Evolutionary conservation across 2,888 invertebrate genomes (phyloP), one percentile per base, ranked within the genome.

Genomic region (Brassicogethes aeneus): DNA sequence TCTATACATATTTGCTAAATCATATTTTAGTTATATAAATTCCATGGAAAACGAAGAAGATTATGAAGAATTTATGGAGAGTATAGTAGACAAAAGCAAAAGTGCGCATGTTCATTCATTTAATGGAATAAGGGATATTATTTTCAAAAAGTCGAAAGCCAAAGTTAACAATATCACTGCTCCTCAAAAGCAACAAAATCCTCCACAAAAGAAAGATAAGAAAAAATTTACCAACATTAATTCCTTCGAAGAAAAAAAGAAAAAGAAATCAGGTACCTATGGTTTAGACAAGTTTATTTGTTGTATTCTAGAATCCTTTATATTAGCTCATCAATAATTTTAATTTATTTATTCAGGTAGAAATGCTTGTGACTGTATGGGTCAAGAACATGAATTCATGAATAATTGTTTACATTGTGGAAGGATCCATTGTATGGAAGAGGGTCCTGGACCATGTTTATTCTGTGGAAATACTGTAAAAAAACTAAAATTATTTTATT

Each of bases 401-500:
- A 92, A 90, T 62, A 99, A 99, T 68, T 99, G 99, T 59, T 63
- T 87, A 8, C 78, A 80, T 45, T 99, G 99, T 68, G 99, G 99
- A 0, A 77, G 95, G 41, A 86, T 99, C 45, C 87, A 97, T 3
- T 99, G 97, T 66, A 78, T 78, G 40, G 93, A 95, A 69, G 99
- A 99, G 71, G 96, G 97, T 1, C 86, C 94, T 5, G 99, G 99
- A 0, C 93, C 95, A 0, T 99, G 99, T 61, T 76, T 95, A 34
- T 93, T 84, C 62, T 99, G 99, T 70, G 87, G 84, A 1, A 78
- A 79, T 55, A 70, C 91, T 64, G 96, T 97, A 65, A 12, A 8
- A 33, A 17, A n/a, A n/a, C 34, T 15, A 15, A 14, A 34, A 34
- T 15, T 34, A 34, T 15, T 13, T 34, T n/a, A 3, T 15, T 32